phyloP scores from a whole-genome alignment of 2,113 vertebrate genomes.

The Forbesichthys agassizii region DNA sequence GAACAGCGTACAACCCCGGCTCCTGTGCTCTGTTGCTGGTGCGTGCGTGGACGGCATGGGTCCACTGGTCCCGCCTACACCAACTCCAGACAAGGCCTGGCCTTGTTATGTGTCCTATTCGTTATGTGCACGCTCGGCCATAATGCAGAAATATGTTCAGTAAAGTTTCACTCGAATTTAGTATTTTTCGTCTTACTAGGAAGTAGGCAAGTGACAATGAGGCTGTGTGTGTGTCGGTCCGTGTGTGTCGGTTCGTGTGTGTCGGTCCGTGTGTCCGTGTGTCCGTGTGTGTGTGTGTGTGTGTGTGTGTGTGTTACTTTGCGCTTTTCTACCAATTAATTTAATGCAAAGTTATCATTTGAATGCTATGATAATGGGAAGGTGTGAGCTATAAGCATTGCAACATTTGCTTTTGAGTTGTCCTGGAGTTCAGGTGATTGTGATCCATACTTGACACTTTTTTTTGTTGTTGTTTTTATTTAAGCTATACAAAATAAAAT shows the following conservation, averaged over 20 bases:
- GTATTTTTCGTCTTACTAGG: too few species aligned
- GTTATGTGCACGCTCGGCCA: constrained; percentile 22
- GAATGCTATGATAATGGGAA: too few species aligned
- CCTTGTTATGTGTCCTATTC: constrained; percentile 47
- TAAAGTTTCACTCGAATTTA: neutral
- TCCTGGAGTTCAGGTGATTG: too few species aligned
- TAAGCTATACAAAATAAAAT: too few species aligned
- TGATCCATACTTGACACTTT: too few species aligned
- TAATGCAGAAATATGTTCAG: neutral
- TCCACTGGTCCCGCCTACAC: constrained; percentile 26
- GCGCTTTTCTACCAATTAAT: neutral
- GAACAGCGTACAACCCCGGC: constrained; percentile 31
- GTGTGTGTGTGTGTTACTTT: neutral
- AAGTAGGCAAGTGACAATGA: too few species aligned
- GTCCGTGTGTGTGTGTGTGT: too few species aligned
- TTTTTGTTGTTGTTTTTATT: too few species aligned
- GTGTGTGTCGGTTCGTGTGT: too few species aligned
- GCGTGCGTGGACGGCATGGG: constrained; percentile 40
- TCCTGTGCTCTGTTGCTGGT: constrained; percentile 32
- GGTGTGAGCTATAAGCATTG: too few species aligned
- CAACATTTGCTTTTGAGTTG: constrained; percentile 3
- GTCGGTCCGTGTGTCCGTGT: too few species aligned
- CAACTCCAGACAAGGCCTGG: constrained; percentile 26
- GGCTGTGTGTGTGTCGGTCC: too few species aligned
- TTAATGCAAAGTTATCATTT: constrained; percentile 4